A percentile compares a stretch with the other conserved stretches of the same genome.
Conservation (phyloP, 2,797 vertebrate genomes). For the Heterohyrax brucei region DNA sequence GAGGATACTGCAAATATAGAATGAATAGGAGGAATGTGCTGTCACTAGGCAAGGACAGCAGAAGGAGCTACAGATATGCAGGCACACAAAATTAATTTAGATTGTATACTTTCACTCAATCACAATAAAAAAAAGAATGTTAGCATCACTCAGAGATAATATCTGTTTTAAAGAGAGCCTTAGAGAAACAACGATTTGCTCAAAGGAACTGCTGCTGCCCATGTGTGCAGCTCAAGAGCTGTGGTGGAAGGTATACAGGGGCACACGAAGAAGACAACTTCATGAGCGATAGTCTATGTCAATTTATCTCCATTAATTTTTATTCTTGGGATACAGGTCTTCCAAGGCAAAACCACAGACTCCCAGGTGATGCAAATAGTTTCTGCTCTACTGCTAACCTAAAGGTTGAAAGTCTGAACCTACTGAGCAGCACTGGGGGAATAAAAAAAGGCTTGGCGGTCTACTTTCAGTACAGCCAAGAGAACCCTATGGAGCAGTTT, state of each 20-base stretch:
- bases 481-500: background rate
- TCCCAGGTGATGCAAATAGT: background rate
- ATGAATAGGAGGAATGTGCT: too few species aligned
- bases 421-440: background rate
- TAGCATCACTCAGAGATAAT: background rate
- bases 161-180: background rate
- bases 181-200: background rate
- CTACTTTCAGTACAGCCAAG: background rate
- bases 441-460: background rate
- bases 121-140: slow-evolving; percentile 7
- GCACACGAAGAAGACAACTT: background rate
- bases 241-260: background rate
- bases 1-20: too few species aligned
- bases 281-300: background rate
- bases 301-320: background rate
- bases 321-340: background rate
- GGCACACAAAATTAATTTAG: too few species aligned
- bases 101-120: too few species aligned
- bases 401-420: background rate
- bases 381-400: background rate
- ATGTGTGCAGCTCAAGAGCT: background rate
- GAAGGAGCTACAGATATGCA: too few species aligned
- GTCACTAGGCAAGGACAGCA: too few species aligned
- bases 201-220: background rate
- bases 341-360: background rate